Conservation (phyloP, 2,113 vertebrate species). For the Gymnorhina tibicen region DNA sequence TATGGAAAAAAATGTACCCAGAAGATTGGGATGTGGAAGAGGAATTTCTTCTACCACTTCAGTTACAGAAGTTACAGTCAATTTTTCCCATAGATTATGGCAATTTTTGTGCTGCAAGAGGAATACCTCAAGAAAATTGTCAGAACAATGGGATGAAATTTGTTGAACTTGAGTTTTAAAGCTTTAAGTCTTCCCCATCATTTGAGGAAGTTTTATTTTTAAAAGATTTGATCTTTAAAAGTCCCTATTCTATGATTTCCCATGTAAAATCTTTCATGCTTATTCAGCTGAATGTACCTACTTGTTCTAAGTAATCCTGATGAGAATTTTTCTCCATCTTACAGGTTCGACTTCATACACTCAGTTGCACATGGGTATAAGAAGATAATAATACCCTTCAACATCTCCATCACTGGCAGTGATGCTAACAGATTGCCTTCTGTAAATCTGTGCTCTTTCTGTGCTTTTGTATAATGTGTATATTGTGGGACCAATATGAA, state of each 20-base stretch:
- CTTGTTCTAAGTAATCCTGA: background rate
- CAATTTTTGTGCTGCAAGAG: background rate
- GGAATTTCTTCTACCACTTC: background rate
- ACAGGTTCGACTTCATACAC: conserved; percentile 82
- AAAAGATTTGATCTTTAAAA: background rate
- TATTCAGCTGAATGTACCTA: background rate
- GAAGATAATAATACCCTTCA: conserved; percentile 85
- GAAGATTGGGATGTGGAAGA: background rate
- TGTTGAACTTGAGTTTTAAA: background rate
- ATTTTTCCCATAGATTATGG: background rate
- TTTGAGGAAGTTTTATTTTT: background rate
- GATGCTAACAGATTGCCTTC: conserved; percentile 81
- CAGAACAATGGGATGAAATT: background rate
- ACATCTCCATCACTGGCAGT: conserved; percentile 34
- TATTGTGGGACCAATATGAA: conserved; percentile 85
- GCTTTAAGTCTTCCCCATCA: background rate
- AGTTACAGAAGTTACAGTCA: background rate
- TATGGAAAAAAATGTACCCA: background rate
- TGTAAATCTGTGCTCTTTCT: conserved; percentile 79
- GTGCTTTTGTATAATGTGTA: conserved; percentile 74
- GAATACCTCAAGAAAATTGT: background rate
- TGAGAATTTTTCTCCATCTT: background rate
- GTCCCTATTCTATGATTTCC: background rate
- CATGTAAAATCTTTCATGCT: rapidly evolving
- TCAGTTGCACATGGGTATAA: conserved; percentile 85